Evolutionary conservation across 2,113 vertebrate genomes (phyloP), one percentile per base, ranked within the genome.

Genomic region (Bubo blakistoni): DNA sequence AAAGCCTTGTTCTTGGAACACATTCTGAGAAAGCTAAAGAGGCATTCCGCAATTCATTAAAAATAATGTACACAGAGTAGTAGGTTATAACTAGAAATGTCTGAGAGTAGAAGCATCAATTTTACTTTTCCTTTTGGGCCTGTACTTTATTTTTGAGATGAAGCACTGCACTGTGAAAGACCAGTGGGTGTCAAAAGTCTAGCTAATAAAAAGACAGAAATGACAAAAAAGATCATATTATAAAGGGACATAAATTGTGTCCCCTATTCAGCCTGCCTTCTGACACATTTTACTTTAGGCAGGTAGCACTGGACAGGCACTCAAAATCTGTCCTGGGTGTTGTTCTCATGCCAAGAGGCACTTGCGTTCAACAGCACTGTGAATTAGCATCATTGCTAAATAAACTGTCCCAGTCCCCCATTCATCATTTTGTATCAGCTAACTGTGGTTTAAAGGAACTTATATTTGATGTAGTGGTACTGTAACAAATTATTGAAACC

Each of bases 1-100:
- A 94, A 86, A 92, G 46, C 51, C 81, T 91, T 77, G 34, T 82
- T 96, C 94, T 90, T 91, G 81, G 91, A 95, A 95, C 74, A 82
- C 55, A 44, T 91, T 92, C 87, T 80, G 58, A 92, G 87, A 94
- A 92, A 95, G 67, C 71, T 82, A 59, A 73, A 94, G 62, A 94
- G 55, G 55, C 62, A 92, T 54, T 77, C 62, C 11, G 9, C 79
- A 96, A 92, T 74, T 86, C 81, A 92, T 80, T 91, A 95, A 90
- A 94, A 96, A 66, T 73, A 89, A 94, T 63, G 38, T 66, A 86
- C 87, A 66, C 78, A 80, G 79, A 90, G 78, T 82, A 94, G 94
- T 92, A 91, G 70, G 14, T 42, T 90, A 66, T 74, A 87, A 77
- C 78, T 47, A 90, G 74, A 86, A 80, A 67, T 47, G 36, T 13